These are phyloP conservation scores for Ectropis grisescens DNA, from an alignment of 1,140 invertebrate species.

Conservation along the genomic window DNA sequence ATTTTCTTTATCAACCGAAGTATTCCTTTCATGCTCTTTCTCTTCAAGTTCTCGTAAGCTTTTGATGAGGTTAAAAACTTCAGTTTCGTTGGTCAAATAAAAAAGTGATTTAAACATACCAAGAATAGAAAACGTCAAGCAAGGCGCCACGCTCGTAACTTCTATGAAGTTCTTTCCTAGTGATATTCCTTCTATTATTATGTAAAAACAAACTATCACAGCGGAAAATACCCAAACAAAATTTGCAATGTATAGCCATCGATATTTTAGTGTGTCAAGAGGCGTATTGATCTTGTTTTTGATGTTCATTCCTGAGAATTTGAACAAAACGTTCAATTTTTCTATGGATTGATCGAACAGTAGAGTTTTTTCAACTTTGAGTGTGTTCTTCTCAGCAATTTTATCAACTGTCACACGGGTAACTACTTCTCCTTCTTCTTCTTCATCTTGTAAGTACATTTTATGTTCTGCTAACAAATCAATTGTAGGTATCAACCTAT, in stretches of 20 bases:
- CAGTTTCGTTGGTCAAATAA: conserved; percentile 15
- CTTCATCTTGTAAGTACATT: too few relatives aligned
- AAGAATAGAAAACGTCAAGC: conserved; percentile 16
- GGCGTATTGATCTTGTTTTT: conserved; percentile 2
- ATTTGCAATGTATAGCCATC: conserved; percentile 19
- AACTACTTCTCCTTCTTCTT: too few relatives aligned
- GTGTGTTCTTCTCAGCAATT: too few relatives aligned
- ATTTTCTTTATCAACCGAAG: conserved; percentile 3
- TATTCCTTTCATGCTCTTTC: conserved; percentile 1
- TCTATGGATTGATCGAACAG: conserved; percentile 9
- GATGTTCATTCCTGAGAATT: conserved; percentile 9
- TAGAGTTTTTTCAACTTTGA: conserved; percentile 2
- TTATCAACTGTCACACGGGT: too few relatives aligned
- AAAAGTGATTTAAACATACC: conserved; percentile 16
- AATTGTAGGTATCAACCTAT: too few relatives aligned
- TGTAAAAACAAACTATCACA: conserved; percentile 11
- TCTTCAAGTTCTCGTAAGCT: conserved; percentile 11
- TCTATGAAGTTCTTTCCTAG: conserved; percentile 17
- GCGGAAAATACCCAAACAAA: conserved; percentile 18
- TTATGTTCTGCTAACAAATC: too few relatives aligned
- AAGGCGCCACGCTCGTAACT: conserved; percentile 23
- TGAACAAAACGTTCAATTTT: conserved; percentile 8
- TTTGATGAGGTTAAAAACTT: conserved; percentile 14
- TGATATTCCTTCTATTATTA: conserved; percentile 13
- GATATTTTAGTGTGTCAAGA: conserved; percentile 8